Conservation (phyloP, 2,797 vertebrate genomes). For the Sebastolobus alascanus region DNA sequence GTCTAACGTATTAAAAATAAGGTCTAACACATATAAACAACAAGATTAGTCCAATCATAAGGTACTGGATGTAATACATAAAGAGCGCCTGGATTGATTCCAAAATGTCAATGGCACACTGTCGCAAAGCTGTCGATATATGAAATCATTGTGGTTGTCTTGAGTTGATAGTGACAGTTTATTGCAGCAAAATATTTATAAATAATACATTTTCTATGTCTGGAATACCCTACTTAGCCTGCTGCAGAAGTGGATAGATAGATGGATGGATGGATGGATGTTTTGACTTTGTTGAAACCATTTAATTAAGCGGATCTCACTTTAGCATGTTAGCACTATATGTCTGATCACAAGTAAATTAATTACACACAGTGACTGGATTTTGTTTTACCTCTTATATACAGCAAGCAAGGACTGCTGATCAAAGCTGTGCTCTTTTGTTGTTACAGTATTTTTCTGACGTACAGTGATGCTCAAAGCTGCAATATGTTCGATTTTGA, state of each 20-base stretch:
- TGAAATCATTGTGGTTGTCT: neutral
- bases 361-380: neutral
- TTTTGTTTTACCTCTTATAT: neutral
- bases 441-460: neutral
- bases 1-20: constrained; percentile 42
- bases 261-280: neutral
- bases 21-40: constrained; percentile 26
- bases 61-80: neutral
- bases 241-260: neutral
- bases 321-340: neutral
- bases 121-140: neutral
- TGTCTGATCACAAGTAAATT: neutral
- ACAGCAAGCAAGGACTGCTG: neutral
- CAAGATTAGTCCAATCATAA: constrained; percentile 13
- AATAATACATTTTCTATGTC: neutral
- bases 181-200: neutral
- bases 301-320: neutral
- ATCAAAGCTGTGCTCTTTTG: neutral
- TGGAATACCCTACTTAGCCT: neutral
- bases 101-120: neutral
- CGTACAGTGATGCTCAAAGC: constrained; percentile 10
- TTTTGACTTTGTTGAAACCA: neutral
- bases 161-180: neutral
- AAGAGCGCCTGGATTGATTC: constrained; percentile 19
- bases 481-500: constrained; percentile 27